Evolutionary conservation across 2,888 invertebrate genomes (phyloP).

Genomic region (Ganaspis brasiliensis): DNA sequence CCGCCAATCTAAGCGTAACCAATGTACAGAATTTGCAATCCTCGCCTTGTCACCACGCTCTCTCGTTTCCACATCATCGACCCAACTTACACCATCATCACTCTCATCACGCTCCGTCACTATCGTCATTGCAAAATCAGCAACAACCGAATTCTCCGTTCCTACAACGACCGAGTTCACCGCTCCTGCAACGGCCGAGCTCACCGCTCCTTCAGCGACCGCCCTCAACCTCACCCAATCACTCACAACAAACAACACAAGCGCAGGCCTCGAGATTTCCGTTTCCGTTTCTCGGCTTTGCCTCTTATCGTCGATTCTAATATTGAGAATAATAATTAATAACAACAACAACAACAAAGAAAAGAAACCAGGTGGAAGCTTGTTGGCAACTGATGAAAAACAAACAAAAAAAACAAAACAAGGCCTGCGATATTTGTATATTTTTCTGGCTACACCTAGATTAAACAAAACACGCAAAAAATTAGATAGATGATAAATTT

Average conservation of each 20-base stretch:
- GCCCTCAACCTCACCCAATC: constrained; percentile 58
- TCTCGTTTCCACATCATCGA: constrained; percentile 59
- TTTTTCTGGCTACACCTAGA: constrained; percentile 20
- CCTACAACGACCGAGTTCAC: constrained; percentile 43
- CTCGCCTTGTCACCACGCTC: constrained; percentile 72
- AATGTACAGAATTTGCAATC: constrained; percentile 72
- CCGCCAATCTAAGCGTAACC: constrained; percentile 69
- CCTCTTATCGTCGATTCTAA: constrained; percentile 77
- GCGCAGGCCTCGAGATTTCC: constrained; percentile 73
- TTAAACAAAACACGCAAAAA: constrained; percentile 1
- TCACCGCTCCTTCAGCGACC: constrained; percentile 58
- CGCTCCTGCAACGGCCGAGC: constrained; percentile 50
- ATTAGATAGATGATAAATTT: constrained; percentile 31
- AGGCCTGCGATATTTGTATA: constrained; percentile 35
- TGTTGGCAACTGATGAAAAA: too few species aligned
- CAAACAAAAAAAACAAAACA: not conserved
- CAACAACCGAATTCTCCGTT: constrained; percentile 31
- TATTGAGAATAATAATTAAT: not conserved
- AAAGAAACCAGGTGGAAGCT: too few species aligned
- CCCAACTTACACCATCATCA: constrained; percentile 37
- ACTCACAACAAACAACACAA: constrained; percentile 65
- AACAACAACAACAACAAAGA: not conserved
- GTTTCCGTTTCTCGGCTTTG: constrained; percentile 75
- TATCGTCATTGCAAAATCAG: constrained; percentile 42
- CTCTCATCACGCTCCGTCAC: constrained; percentile 7